Evolutionary conservation across 2,888 invertebrate species (phyloP).

Genomic region (Copidosoma aretas): DNA sequence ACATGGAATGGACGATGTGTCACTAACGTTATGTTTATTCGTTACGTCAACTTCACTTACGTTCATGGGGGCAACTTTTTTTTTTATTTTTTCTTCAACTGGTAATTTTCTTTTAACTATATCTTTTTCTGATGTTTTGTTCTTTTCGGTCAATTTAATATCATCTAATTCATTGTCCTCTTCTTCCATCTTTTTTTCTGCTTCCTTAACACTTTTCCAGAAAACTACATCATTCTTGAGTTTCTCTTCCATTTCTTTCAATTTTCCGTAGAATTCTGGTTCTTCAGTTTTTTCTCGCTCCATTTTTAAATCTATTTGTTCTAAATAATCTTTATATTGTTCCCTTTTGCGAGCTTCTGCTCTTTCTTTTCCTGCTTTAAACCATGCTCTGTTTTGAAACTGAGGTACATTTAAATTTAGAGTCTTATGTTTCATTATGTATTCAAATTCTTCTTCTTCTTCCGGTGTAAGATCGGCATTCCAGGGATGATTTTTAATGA

Average conservation of each 20-base stretch:
- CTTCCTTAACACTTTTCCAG: slow-evolving; percentile 20
- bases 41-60: background rate
- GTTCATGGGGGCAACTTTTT: background rate
- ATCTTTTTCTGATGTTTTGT: background rate
- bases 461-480: slow-evolving; percentile 33
- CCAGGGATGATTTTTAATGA: slow-evolving; percentile 36
- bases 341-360: slow-evolving; percentile 12
- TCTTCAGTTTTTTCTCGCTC: slow-evolving; percentile 31
- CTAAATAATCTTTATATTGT: background rate
- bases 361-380: slow-evolving; percentile 3
- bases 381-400: slow-evolving; percentile 34
- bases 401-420: slow-evolving; percentile 19
- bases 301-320: slow-evolving; percentile 7
- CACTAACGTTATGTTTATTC: too few species aligned
- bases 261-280: slow-evolving; percentile 22
- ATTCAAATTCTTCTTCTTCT: slow-evolving; percentile 39
- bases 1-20: background rate
- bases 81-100: background rate
- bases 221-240: background rate
- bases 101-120: background rate
- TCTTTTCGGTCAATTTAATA: background rate
- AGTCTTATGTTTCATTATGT: slow-evolving; percentile 28
- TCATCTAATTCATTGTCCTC: background rate
- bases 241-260: slow-evolving; percentile 23
- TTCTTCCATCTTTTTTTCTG: slow-evolving; percentile 17